Base-by-base conservation (phyloP, 2,113 vertebrate species). In the Balaeniceps rex region DNA sequence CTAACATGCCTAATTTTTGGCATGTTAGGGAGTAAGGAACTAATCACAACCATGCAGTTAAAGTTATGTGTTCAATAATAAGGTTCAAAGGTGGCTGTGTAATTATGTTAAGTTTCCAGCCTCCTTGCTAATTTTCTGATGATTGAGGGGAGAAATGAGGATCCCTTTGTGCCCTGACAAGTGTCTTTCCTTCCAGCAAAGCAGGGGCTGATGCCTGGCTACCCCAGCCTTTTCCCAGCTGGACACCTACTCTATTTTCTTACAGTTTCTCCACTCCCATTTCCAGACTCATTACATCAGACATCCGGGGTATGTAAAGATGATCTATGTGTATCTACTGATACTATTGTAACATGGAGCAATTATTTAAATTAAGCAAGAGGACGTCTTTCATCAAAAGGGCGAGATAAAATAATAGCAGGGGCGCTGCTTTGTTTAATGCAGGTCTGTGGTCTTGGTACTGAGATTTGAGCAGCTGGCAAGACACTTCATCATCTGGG, bases 321-420 rank as follows among this genome's bases (percentile, higher is more conserved):
- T 91, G 78, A 74, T 93, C 47, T 68, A 3, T 57, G 74, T 76
- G 24, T 68, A 36, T 74, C 84, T 86, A 25, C 63, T 58, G 51
- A 46, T 86, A 81, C 85, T 88, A 1, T 58, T 93, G 44, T 91
- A 84, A 87, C 51, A 40, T 2, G 9, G 70, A 93, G 17, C 26
- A 86, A 78, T 87, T 82, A 88, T 92, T 96, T 87, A 84, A 90
- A 78, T 92, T 57, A 92, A 91, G 65, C 75, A 71, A 95, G 87
- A 75, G 63, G 47, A 84, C 68, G 33, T 71, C 1, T 3, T 78
- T 79, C 16, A 38, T 95, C 61, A 58, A 26, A 65, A 58, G 55
- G 12, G 18, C 5, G 5, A 36, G 80, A 57, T 63, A 83, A 92
- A 88, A 86, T 61, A 82, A 52, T 61, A 89, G 58, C 42, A 42